Evolutionary conservation across 92 coral and sea anemone genomes (phyloP).

Genomic region (Anthopleura xanthogrammica): DNA sequence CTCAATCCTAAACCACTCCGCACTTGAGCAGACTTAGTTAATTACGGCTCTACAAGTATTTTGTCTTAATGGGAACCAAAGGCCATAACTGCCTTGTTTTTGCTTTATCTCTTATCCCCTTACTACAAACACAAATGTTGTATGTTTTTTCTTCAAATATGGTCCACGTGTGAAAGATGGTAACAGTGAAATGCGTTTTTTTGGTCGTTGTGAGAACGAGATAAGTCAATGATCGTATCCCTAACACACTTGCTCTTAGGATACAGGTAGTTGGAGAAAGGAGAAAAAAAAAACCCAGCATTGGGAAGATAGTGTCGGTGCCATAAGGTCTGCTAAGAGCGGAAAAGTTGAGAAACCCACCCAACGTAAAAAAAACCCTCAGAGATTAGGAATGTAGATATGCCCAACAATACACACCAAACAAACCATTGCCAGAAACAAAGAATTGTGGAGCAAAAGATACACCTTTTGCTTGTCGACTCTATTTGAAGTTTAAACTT

Average conservation of each 20-base stretch:
- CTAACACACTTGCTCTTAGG: slow-evolving; percentile 94
- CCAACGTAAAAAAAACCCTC: slow-evolving; percentile 4
- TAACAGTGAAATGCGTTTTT: slow-evolving; percentile 60
- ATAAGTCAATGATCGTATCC: slow-evolving; percentile 33
- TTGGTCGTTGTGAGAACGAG: slow-evolving; percentile 23
- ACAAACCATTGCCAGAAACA: slow-evolving; percentile 14
- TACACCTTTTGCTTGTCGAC: slow-evolving; percentile 35
- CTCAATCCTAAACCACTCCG: slow-evolving; percentile 21
- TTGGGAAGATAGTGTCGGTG: slow-evolving; percentile 60
- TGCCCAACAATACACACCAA: slow-evolving; percentile 25
- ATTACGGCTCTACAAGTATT: slow-evolving; percentile 30
- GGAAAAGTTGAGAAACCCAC: slow-evolving; percentile 36
- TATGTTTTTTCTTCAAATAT: slow-evolving; percentile 70
- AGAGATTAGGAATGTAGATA: slow-evolving; percentile 19
- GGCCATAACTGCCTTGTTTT: slow-evolving; percentile 15
- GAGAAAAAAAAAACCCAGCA: slow-evolving; percentile 33
- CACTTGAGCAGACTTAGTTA: slow-evolving; percentile 20
- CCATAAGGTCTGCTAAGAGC: slow-evolving; percentile 61
- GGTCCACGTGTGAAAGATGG: slow-evolving; percentile 76
- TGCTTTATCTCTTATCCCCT: slow-evolving; percentile 31
- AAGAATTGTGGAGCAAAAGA: slow-evolving; percentile 22
- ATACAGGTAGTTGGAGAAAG: slow-evolving; percentile 40
- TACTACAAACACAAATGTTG: slow-evolving; percentile 59
- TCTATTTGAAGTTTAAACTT: slow-evolving; percentile 42
- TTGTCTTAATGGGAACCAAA: slow-evolving; percentile 35